Conservation (phyloP, 2,888 invertebrate genomes). For the Aporophyla nigra region DNA sequence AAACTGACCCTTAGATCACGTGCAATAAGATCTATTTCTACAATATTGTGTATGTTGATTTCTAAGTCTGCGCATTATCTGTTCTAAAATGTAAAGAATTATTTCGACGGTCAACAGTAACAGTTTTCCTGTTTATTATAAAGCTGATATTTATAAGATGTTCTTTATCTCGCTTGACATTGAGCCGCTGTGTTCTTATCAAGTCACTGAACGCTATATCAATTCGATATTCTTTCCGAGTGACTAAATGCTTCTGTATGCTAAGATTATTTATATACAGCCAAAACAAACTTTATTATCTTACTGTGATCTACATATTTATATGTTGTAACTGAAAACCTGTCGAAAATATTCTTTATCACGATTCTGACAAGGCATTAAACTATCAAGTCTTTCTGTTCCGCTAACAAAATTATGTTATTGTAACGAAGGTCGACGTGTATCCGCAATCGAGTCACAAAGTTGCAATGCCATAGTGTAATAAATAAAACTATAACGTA, state of each 20-base stretch:
- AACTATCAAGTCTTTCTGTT: slow-evolving; percentile 47
- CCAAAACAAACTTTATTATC: slow-evolving; percentile 45
- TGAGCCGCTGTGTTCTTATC: slow-evolving; percentile 43
- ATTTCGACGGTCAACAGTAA: slow-evolving; percentile 57
- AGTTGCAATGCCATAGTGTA: slow-evolving; percentile 88
- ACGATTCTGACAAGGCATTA: slow-evolving; percentile 54
- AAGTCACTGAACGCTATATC: slow-evolving; percentile 47
- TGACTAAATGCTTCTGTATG: slow-evolving; percentile 42
- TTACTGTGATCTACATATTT: slow-evolving; percentile 58
- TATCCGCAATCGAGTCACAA: slow-evolving; percentile 86
- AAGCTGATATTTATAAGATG: slow-evolving; percentile 45
- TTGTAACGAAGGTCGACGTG: slow-evolving; percentile 69
- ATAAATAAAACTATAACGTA: slow-evolving; percentile 80
- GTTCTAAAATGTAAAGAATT: slow-evolving; percentile 46
- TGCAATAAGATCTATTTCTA: slow-evolving; percentile 38
- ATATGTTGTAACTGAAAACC: slow-evolving; percentile 45
- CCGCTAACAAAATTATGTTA: slow-evolving; percentile 59
- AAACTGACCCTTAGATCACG: not conserved
- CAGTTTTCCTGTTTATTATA: slow-evolving; percentile 42
- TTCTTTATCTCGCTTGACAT: slow-evolving; percentile 39
- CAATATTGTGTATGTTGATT: slow-evolving; percentile 53
- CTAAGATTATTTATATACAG: slow-evolving; percentile 35
- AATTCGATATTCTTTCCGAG: slow-evolving; percentile 42
- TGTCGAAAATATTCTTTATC: slow-evolving; percentile 50
- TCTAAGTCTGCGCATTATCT: slow-evolving; percentile 54